Percentiles rank a stretch among this genome's conserved stretches.
phyloP scores from a whole-genome alignment of 2,797 vertebrate species.

The Cuculus canorus region DNA sequence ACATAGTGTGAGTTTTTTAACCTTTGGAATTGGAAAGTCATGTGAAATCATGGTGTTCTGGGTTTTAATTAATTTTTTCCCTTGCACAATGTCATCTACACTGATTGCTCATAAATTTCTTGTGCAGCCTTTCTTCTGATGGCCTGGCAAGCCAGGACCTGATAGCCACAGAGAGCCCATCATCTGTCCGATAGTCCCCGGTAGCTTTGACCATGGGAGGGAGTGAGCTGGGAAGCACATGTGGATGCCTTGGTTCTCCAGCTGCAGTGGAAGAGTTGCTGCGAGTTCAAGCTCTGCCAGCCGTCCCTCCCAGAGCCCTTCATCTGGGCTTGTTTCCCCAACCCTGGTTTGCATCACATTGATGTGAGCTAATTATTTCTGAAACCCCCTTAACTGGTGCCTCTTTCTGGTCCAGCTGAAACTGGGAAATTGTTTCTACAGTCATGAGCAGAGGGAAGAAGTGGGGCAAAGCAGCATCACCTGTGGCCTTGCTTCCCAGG shows the following conservation, averaged over 20 bases:
- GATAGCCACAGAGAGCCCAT: neutral
- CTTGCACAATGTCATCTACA: neutral
- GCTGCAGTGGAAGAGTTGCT: neutral
- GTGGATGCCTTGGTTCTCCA: neutral
- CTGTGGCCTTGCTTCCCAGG: neutral
- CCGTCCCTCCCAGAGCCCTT: neutral
- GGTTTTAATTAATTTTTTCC: neutral
- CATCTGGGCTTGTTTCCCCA: neutral
- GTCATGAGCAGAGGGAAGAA: neutral
- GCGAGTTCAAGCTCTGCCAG: neutral
- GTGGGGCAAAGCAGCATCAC: neutral
- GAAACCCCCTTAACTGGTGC: neutral
- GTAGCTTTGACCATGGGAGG: neutral
- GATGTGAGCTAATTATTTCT: neutral
- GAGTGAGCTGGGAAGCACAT: neutral
- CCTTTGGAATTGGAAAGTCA: neutral
- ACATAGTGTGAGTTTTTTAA: neutral
- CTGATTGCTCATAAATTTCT: neutral
- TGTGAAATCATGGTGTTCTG: neutral
- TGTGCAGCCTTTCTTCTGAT: neutral
- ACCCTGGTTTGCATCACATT: neutral
- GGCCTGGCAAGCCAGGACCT: neutral
- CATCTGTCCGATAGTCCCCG: accelerated
- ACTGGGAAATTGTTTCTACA: neutral
- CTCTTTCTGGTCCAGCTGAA: neutral